Conservation (phyloP, 1,140 invertebrate species). For the Drosophila baimaii region DNA sequence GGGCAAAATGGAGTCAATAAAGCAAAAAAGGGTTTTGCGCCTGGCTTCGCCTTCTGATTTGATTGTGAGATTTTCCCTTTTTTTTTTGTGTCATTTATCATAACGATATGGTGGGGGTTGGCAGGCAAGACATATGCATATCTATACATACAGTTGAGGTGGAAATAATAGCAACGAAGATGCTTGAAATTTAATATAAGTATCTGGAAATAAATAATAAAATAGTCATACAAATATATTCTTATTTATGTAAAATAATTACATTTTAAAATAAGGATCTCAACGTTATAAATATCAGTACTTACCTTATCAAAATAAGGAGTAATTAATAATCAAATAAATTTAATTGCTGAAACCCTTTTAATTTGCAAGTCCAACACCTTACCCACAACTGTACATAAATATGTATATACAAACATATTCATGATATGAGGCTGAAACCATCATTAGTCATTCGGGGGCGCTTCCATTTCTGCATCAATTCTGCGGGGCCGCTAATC, state of each 20-base stretch:
- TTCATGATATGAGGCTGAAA: constrained; percentile 5
- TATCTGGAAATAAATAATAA: neutral
- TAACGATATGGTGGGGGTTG: constrained; percentile 31
- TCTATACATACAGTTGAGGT: constrained; percentile 7
- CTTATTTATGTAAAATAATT: neutral
- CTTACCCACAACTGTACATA: neutral
- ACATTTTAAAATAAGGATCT: neutral
- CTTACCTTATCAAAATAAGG: neutral
- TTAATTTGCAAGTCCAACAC: neutral
- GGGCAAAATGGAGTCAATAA: too few species aligned
- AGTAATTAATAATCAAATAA: neutral
- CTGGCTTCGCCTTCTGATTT: constrained; percentile 47
- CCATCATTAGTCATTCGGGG: constrained; percentile 74
- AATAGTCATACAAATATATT: neutral
- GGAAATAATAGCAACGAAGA: neutral
- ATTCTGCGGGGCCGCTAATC: constrained; percentile 68
- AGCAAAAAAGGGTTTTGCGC: too few species aligned
- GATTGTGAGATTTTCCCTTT: constrained; percentile 65
- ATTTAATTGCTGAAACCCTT: neutral
- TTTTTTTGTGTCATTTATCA: constrained; percentile 74
- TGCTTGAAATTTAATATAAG: neutral
- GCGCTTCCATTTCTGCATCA: constrained; percentile 69
- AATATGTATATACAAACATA: constrained; percentile 36
- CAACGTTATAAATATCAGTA: neutral
- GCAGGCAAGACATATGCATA: constrained; percentile 60